Evolutionary conservation across 2,113 vertebrate species (phyloP), one percentile per base, ranked within the genome.

Genomic region (Poeciliopsis prolifica): DNA sequence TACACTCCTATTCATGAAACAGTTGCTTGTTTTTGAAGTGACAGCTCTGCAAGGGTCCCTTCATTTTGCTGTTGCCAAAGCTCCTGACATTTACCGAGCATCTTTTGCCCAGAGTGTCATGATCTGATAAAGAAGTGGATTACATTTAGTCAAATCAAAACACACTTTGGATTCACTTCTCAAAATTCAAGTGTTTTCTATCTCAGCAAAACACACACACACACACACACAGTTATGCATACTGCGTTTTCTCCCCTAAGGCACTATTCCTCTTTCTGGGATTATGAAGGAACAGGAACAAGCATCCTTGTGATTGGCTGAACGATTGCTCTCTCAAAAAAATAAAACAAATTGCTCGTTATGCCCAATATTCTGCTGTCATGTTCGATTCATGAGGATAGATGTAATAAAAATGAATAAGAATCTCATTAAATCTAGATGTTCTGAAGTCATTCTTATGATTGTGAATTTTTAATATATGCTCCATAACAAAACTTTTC

Each of bases 141-240:
- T 68, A 67, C 9, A 44, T 71, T 75, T 7, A 35, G 66, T 48
- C 48, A 54, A 73, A 68, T 83, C 75, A 51, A 78, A 67, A 78
- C 54, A 70, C 68, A 51, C 60, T 74, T 11, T n/a, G 11, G 66
- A 73, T 54, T 68, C 28, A 30, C 54, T 31, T 33, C 48, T 42
- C 3, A 0, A 63, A 48, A 80, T 74, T 44, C 6, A 7, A 33
- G 22, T 10, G 66, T 29, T 71, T 31, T 63, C n/a, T n/a, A 13
- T 60, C 30, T 31, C 10, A 19, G 65, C 65, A 65, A 78, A 79
- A 58, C 31, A 31, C 31, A 33, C 31, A 33, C 31, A 10, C 35
- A 37, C 1, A 35, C 35, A 69, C 75, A 74, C 40, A 65, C 66
- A 33, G 6, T 44, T 58, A 63, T 70, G 54, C 76, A 44, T 2